These are phyloP conservation scores for Cephalophus harveyi DNA, from an alignment of 2,113 vertebrate genomes.

Conservation along the genomic window DNA sequence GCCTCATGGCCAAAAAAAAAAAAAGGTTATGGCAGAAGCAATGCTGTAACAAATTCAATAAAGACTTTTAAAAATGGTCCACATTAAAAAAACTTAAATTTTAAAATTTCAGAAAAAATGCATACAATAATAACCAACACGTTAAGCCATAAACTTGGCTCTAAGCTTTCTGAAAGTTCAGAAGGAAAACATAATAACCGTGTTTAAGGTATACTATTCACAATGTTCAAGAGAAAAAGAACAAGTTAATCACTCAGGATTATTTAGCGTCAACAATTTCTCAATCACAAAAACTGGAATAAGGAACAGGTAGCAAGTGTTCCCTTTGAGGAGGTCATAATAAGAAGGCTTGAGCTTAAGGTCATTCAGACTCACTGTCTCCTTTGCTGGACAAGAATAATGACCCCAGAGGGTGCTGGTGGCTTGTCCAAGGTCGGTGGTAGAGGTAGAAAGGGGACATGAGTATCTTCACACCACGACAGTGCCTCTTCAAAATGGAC, in stretches of 20 bases:
- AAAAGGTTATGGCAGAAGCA: neutral
- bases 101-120: neutral
- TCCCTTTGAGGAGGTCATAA: neutral
- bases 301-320: neutral
- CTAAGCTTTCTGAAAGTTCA: neutral
- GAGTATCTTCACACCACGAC: neutral
- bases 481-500: neutral
- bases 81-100: neutral
- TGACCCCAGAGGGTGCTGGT: neutral
- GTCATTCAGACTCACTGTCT: neutral
- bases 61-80: neutral
- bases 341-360: neutral
- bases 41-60: neutral
- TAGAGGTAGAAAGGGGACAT: neutral
- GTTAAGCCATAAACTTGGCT: neutral
- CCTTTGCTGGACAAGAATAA: neutral
- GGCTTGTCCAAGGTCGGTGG: slow-evolving; percentile 40
- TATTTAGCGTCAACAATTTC: neutral
- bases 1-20: neutral
- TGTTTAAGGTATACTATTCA: neutral
- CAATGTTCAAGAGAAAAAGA: neutral
- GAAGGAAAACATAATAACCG: neutral
- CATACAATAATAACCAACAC: neutral
- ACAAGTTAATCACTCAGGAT: neutral
- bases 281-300: neutral